Base-by-base conservation (phyloP, 2,113 vertebrate genomes). In the mouse (Mus musculus) region DNA sequence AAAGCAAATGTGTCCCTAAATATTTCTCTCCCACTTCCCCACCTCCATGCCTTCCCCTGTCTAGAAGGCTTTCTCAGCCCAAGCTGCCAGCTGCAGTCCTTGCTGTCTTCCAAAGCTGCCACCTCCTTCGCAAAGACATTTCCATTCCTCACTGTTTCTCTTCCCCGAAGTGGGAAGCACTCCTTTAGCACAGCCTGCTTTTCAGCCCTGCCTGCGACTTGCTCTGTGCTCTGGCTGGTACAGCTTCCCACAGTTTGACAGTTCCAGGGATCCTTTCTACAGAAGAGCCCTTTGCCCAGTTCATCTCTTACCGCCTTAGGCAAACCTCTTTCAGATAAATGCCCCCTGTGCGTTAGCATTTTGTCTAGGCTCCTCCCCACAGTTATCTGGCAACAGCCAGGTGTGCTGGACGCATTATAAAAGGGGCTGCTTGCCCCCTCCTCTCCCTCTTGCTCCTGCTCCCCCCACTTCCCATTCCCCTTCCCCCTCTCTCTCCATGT, bases 21-120 rank as follows among this genome's bases (percentile, higher is more conserved):
- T 93, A 92, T 93, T 96, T 95, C 93, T 92, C 92, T 96, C 95
- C 95, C 89, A 89, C 96, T 95, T 76, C 80, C 67, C 89, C 90
- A 87, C 80, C 93, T 93, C 93, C 95, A 39, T 49, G 67, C 90
- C 56, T 91, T 80, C 33, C 90, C 80, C 80, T 75, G 49, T 72
- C 88, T 72, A 71, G 86, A 90, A 93, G 87, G 85, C 84, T 88
- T 95, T 85, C 87, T 94, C 88, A 61, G 95, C 75, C 90, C 75
- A 30, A 16, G 59, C 87, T 81, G 42, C 73, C 93, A 95, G 90
- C 94, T 94, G 89, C 73, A 88, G 67, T 59, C 63, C 80, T 90
- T 3, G 0, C 90, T 61, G 65, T 86, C 86, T 95, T 96, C 95
- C 59, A 75, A 87, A 73, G 33, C 71, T 16, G 59, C 59, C 85